phyloP scores from a whole-genome alignment of 1,140 invertebrate genomes.

The Trichogramma pretiosum region DNA sequence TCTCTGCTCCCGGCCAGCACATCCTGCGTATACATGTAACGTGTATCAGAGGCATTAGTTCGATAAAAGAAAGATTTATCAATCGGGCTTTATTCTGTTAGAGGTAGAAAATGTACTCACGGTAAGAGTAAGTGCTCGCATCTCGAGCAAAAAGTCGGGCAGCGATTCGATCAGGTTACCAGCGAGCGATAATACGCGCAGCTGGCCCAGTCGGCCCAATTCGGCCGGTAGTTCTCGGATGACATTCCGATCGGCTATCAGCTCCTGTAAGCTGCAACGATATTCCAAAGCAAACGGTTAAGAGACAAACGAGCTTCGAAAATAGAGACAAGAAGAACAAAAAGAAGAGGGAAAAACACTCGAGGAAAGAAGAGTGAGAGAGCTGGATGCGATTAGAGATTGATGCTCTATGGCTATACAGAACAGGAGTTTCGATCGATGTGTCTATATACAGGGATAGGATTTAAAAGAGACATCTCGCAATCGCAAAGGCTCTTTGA shows the following conservation, averaged over 20 bases:
- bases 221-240: constrained; percentile 53
- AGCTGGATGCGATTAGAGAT: no score
- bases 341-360: constrained; percentile 8
- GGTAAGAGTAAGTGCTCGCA: constrained; percentile 42
- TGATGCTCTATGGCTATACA: no score
- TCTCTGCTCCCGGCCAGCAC: background rate
- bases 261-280: constrained; percentile 56
- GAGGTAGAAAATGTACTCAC: constrained; percentile 25
- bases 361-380: background rate
- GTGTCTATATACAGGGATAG: no score
- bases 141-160: constrained; percentile 45
- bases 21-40: background rate
- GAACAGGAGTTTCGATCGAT: no score
- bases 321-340: constrained; percentile 7
- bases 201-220: constrained; percentile 47
- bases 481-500: no score
- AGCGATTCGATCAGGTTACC: constrained; percentile 49
- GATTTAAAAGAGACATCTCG: no score
- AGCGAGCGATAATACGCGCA: constrained; percentile 54
- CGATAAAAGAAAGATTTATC: no score
- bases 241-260: constrained; percentile 62
- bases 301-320: constrained; percentile 12
- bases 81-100: background rate
- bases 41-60: no score
- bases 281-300: no score